Evolutionary conservation across 2,797 vertebrate species (phyloP), one percentile per base, ranked within the genome.

Genomic region (Melanotaenia parkinsoni): DNA sequence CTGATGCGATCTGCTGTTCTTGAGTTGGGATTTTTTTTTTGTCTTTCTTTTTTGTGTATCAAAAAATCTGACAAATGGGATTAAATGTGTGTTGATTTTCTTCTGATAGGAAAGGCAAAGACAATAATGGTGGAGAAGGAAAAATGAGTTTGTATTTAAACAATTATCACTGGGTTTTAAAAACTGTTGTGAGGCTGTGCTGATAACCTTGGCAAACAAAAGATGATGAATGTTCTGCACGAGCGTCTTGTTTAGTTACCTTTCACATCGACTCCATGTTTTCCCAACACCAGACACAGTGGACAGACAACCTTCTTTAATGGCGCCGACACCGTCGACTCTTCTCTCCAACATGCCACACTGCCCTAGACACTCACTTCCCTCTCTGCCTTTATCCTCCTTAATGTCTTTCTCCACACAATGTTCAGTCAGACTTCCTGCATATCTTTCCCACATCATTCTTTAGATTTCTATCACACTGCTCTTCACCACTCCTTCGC

Each of bases 281-380:
- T 69, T 38, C 53, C 65, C 28, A 62, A 72, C 80, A 67, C 80
- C 72, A 20, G 75, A 69, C 82, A 6, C 62, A 74, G 53, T 11
- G 70, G 71, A 72, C 79, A 65, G 47, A 84, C 75, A 59, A 74
- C 67, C 70, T 50, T 77, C 75, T 82, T 83, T 83, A 86, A 86
- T 57, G 70, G 78, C 81, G 74, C 81, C 87, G 86, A 83, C 86
- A 70, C 54, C 70, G 59, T 85, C 58, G 51, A 65, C 64, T 45
- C 40, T 72, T 77, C 63, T 58, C 85, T 77, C 74, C 70, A 67
- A 16, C 51, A 50, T 70, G 84, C 82, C 77, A 71, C 53, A 6
- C 63, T 74, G 66, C 62, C 74, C 65, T 60, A 54, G n/a, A 59
- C 26, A 37, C 67, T 79, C 70, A 74, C 70, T 67, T 66, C 62